phyloP scores from a whole-genome alignment of 2,888 invertebrate genomes.

The Augochlorella aurata region DNA sequence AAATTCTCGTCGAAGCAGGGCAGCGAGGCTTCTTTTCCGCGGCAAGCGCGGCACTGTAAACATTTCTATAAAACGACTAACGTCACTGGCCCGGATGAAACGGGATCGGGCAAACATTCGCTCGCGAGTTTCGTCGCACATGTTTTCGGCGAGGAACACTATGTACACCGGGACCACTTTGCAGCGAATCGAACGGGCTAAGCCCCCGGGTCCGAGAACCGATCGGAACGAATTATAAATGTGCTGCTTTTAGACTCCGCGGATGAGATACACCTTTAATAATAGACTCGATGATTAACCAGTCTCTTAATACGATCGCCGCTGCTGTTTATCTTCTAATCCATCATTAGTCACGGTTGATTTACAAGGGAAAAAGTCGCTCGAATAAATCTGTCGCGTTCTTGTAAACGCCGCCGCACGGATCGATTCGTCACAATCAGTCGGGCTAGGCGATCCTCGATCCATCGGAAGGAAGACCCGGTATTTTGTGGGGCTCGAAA shows the following conservation, averaged over 20 bases:
- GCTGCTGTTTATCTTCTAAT: neutral
- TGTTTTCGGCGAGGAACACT: conserved; percentile 16
- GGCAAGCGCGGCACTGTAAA: neutral
- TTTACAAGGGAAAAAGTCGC: neutral
- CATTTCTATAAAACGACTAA: conserved; percentile 13
- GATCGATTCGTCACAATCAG: neutral
- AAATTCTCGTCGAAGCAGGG: neutral
- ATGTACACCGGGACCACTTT: neutral
- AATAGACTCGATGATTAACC: conserved; percentile 14
- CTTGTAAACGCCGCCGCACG: neutral
- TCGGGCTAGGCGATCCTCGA: too few relatives aligned
- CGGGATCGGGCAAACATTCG: conserved; percentile 50
- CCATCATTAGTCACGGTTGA: neutral
- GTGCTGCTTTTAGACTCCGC: neutral
- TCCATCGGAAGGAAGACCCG: too few relatives aligned
- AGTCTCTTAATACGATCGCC: neutral
- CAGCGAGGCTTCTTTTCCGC: neutral
- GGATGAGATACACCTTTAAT: neutral
- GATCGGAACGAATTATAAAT: neutral
- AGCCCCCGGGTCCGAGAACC: neutral
- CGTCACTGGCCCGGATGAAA: conserved; percentile 44
- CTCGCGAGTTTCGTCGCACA: conserved; percentile 22
- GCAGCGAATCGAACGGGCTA: neutral
- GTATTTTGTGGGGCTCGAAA: too few relatives aligned
- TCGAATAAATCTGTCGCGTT: neutral